Evolutionary conservation across 2,113 vertebrate species (phyloP).

Genomic region (Hiodon tergisus): DNA sequence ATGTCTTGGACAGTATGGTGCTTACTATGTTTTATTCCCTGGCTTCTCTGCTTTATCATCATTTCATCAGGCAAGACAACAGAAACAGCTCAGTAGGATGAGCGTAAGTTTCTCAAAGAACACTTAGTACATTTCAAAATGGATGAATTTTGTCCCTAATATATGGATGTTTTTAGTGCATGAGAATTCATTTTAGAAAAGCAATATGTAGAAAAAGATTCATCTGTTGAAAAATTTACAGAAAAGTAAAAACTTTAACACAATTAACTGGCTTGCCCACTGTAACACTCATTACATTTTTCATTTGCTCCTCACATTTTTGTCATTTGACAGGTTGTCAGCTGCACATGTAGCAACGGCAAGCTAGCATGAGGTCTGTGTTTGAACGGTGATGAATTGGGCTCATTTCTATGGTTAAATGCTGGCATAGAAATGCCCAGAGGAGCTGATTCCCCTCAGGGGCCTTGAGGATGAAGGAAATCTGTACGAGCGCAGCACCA

Average conservation of each 20-base stretch:
- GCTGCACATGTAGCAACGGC: not conserved
- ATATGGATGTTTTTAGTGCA: not conserved
- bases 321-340: slow-evolving; percentile 1
- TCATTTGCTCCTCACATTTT: not conserved
- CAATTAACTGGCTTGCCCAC: not conserved
- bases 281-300: not conserved
- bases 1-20: too few species aligned
- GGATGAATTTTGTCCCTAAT: not conserved
- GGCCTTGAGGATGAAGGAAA: slow-evolving; percentile 52
- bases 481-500: slow-evolving; percentile 49
- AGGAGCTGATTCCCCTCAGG: slow-evolving; percentile 57
- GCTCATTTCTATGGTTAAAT: slow-evolving; percentile 56
- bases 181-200: not conserved
- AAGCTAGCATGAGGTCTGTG: not conserved
- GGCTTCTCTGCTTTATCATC: too few species aligned
- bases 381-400: slow-evolving; percentile 14
- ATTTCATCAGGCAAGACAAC: too few species aligned
- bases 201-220: too few species aligned
- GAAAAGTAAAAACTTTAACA: not conserved
- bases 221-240: too few species aligned
- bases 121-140: too few species aligned
- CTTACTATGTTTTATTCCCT: too few species aligned
- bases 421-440: slow-evolving; percentile 40
- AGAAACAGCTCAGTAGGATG: too few species aligned
- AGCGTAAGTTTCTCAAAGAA: too few species aligned